Evolutionary conservation across 2,888 invertebrate species (phyloP).

Genomic region (Melanchra persicariae): DNA sequence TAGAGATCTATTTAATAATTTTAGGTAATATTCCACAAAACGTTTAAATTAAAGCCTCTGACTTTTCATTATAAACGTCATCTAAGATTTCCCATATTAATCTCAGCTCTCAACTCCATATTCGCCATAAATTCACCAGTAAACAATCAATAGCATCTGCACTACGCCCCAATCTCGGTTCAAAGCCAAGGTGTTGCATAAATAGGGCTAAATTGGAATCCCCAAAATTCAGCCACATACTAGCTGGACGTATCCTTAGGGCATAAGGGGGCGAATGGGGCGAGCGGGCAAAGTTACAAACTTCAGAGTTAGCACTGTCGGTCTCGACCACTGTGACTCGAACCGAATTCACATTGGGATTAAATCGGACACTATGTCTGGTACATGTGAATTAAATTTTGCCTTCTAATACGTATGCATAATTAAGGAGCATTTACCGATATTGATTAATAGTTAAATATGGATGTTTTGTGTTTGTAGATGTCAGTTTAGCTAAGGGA

Average conservation of each 20-base stretch:
- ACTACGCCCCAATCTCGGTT: slow-evolving; percentile 66
- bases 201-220: slow-evolving; percentile 83
- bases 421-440: slow-evolving; percentile 56
- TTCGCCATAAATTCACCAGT: background rate
- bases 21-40: too few relatives aligned
- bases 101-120: background rate
- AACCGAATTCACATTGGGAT: slow-evolving; percentile 80
- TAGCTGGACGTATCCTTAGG: slow-evolving; percentile 76
- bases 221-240: slow-evolving; percentile 79
- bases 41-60: too few relatives aligned
- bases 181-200: slow-evolving; percentile 79
- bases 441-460: slow-evolving; percentile 57
- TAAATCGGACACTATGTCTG: slow-evolving; percentile 81
- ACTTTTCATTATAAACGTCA: background rate
- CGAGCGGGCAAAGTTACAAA: slow-evolving; percentile 81
- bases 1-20: too few relatives aligned
- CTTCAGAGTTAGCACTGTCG: slow-evolving; percentile 84
- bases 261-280: slow-evolving; percentile 63
- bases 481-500: slow-evolving; percentile 5
- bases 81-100: background rate
- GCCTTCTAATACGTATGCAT: slow-evolving; percentile 63
- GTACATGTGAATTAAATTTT: slow-evolving; percentile 78
- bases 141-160: slow-evolving; percentile 33
- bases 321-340: slow-evolving; percentile 77
- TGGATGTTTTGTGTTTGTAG: slow-evolving; percentile 2